Conservation (phyloP, 2,797 vertebrate genomes). For the Spondyliosoma cantharus region DNA sequence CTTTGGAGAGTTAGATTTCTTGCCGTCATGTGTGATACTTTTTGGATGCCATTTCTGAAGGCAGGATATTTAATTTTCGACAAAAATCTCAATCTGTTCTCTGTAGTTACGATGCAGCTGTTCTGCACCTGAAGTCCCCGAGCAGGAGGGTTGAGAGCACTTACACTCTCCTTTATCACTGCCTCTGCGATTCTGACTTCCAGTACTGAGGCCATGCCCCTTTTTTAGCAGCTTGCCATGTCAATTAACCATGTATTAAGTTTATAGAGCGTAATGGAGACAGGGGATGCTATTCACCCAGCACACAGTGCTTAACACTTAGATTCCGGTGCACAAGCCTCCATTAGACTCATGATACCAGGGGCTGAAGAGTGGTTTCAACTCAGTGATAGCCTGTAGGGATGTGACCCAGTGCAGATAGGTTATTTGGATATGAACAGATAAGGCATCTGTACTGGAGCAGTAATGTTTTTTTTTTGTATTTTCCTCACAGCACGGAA, state of each 20-base stretch:
- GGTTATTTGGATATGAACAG: constrained; percentile 63
- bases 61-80: background rate
- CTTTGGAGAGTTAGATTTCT: background rate
- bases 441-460: constrained; percentile 55
- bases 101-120: background rate
- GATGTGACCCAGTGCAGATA: constrained; percentile 62
- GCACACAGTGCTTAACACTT: constrained; percentile 45
- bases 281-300: constrained; percentile 42
- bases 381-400: constrained; percentile 72
- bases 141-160: constrained; percentile 26
- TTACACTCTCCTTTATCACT: constrained; percentile 31
- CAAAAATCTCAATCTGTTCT: background rate
- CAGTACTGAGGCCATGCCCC: constrained; percentile 60
- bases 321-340: constrained; percentile 43
- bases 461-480: constrained; percentile 12
- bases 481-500: constrained; percentile 41
- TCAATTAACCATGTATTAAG: constrained; percentile 50
- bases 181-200: constrained; percentile 65
- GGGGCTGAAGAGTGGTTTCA: constrained; percentile 62
- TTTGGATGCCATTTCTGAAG: background rate
- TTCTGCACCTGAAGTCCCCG: constrained; percentile 26
- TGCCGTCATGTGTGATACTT: background rate
- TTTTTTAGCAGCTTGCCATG: constrained; percentile 75
- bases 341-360: constrained; percentile 51
- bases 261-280: constrained; percentile 49